Conservation (phyloP, 1,140 invertebrate genomes). For the Calycopis cecrops region DNA sequence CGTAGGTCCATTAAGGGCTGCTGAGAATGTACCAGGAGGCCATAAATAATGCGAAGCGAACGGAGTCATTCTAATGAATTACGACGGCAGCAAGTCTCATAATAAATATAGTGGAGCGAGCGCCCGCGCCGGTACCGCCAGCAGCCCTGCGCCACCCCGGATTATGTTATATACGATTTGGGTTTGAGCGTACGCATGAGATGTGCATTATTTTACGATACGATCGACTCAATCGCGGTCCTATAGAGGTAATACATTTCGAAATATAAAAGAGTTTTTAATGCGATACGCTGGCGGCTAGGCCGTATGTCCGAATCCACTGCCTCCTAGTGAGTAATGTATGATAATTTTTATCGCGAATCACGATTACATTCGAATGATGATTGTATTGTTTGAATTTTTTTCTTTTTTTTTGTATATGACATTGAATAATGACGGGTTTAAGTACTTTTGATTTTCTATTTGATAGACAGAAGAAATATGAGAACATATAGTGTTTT, state of each 20-base stretch:
- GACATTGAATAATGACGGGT: too few relatives aligned
- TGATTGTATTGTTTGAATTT: too few relatives aligned
- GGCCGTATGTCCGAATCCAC: too few relatives aligned
- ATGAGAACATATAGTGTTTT: too few relatives aligned
- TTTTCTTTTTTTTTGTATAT: too few relatives aligned
- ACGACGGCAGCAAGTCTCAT: conserved; percentile 47
- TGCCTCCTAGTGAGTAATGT: too few relatives aligned
- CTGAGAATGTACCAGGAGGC: conserved; percentile 52
- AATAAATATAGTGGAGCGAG: conserved; percentile 15
- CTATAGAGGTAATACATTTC: neutral
- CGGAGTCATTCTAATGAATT: conserved; percentile 63
- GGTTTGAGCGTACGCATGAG: neutral
- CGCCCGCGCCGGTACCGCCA: neutral
- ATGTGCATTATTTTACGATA: conserved; percentile 7
- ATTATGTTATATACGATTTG: conserved; percentile 9
- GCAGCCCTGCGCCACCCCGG: neutral
- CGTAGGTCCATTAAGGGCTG: conserved; percentile 46
- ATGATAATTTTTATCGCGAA: too few relatives aligned
- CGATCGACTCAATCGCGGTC: neutral
- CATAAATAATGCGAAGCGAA: conserved; percentile 64
- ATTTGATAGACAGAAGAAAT: too few relatives aligned
- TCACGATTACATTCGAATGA: too few relatives aligned
- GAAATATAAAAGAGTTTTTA: too few relatives aligned
- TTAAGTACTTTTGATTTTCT: too few relatives aligned
- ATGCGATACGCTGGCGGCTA: too few relatives aligned